A percentile compares a stretch with the other conserved stretches of the same genome.
phyloP scores from a whole-genome alignment of 2,888 invertebrate species.

The Leptinotarsa rubiginosa region DNA sequence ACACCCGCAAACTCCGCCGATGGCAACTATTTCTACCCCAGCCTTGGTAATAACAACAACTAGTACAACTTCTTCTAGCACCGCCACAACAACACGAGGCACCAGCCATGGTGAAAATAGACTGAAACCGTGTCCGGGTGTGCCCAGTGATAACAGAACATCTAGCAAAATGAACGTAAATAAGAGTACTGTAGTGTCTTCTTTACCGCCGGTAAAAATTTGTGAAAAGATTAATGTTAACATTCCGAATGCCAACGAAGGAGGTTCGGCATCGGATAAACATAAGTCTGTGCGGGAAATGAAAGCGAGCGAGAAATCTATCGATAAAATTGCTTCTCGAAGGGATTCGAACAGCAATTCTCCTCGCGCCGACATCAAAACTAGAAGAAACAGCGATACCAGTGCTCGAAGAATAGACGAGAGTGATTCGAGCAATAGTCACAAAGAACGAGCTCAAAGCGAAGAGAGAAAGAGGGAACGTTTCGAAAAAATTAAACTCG shows the following conservation, averaged over 20 bases:
- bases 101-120: slow-evolving; percentile 60
- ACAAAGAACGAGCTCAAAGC: slow-evolving; percentile 60
- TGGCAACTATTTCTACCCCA: slow-evolving; percentile 54
- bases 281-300: slow-evolving; percentile 50
- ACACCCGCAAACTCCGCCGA: slow-evolving; percentile 39
- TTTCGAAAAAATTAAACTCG: slow-evolving; percentile 62
- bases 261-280: slow-evolving; percentile 32
- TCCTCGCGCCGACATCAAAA: slow-evolving; percentile 56
- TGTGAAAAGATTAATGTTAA: slow-evolving; percentile 53
- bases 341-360: slow-evolving; percentile 54
- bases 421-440: slow-evolving; percentile 56
- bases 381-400: slow-evolving; percentile 60
- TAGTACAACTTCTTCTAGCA: slow-evolving; percentile 27
- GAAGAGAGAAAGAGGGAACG: slow-evolving; percentile 63
- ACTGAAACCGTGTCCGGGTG: slow-evolving; percentile 60
- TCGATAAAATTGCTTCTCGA: slow-evolving; percentile 56
- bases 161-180: slow-evolving; percentile 64
- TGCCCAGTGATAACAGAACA: slow-evolving; percentile 61
- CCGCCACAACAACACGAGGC: slow-evolving; percentile 52
- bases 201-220: slow-evolving; percentile 48
- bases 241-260: slow-evolving; percentile 51
- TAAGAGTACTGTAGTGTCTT: slow-evolving; percentile 59
- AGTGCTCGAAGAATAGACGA: slow-evolving; percentile 56
- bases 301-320: slow-evolving; percentile 56
- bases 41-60: slow-evolving; percentile 39